Base-by-base conservation (phyloP, 2,888 invertebrate genomes). In the Tetranychus truncatus region DNA sequence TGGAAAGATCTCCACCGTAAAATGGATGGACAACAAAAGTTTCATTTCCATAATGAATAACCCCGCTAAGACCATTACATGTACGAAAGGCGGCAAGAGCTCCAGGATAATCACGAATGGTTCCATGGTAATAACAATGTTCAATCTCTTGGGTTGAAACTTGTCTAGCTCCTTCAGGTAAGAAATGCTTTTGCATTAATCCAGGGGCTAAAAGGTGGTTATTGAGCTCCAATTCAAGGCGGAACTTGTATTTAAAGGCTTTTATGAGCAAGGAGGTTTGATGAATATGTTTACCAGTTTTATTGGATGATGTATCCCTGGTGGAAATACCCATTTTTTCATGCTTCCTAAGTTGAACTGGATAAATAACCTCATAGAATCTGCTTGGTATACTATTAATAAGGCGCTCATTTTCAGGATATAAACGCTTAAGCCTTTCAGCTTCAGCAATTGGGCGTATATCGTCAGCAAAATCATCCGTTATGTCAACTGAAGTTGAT, bases 41-140 rank as follows among this genome's bases (percentile, higher is more conserved):
- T 84, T 95, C 95, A 86, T 97, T 96, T 82, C 94, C 92, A 81
- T 95, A 90, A 85, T 96, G 94, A 81, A 97, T 95, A 81, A 97
- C 92, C 24, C 95, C 96, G 81, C 94, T 84, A 80, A 45, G 11
- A 74, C 97, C 97, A 84, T 94, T 93, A 86, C 97, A 97, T 75
- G 96, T 97, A 85, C 95, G 93, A 85, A 97, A 91, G 80, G 96
- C 95, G 44, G 95, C 96, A 79, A 91, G 91, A 34, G 95, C 95
- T 79, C 93, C 94, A 8, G 95, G 93, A 85, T 95, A 93, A 85
- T 95, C 95, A 84, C 92, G 94, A 76, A 97, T 95, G 4, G 91
- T 91, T 77, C 96, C 96, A 84, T 97, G 96, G 84, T 97, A 97
- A 86, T 95, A 97, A 84, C 97, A 97, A 85, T 96, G 95, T 84